A percentile compares a stretch with the other conserved stretches of the same genome.
Evolutionary conservation across 2,113 vertebrate species (phyloP).

Genomic region (Casuarius casuarius): DNA sequence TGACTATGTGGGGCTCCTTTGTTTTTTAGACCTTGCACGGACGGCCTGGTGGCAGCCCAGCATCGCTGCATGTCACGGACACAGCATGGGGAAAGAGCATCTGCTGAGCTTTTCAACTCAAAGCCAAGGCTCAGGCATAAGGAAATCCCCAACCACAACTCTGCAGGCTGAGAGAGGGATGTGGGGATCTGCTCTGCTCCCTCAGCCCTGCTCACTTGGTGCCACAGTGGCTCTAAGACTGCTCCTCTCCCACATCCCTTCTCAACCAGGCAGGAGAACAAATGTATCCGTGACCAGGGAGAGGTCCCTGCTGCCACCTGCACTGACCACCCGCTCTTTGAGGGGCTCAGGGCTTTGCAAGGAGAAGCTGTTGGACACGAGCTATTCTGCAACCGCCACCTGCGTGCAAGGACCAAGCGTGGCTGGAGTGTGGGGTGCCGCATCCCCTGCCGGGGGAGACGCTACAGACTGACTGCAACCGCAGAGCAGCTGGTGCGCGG

Average conservation of each 20-base stretch:
- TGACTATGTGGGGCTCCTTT: background rate
- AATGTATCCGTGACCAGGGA: background rate
- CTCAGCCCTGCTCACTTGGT: background rate
- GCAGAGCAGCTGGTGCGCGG: rapidly evolving
- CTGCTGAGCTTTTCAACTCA: background rate
- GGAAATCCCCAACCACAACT: background rate
- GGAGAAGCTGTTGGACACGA: background rate
- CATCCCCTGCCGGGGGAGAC: rapidly evolving
- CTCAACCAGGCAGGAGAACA: background rate
- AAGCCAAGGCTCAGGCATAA: background rate
- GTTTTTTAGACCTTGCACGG: background rate
- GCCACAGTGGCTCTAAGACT: background rate
- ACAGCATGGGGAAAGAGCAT: background rate
- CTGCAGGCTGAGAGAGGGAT: background rate
- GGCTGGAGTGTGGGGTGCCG: background rate
- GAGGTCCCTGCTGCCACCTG: background rate
- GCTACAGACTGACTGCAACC: rapidly evolving
- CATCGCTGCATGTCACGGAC: background rate
- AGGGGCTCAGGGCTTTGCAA: background rate
- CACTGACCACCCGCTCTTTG: background rate
- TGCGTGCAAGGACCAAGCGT: rapidly evolving
- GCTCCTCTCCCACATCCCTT: background rate
- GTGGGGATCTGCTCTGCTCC: background rate
- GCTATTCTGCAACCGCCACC: background rate
- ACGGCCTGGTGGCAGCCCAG: background rate